Percentiles rank a stretch among this genome's conserved stretches.
Conservation (phyloP, 1,140 invertebrate genomes). For the Drosophila saltans region DNA sequence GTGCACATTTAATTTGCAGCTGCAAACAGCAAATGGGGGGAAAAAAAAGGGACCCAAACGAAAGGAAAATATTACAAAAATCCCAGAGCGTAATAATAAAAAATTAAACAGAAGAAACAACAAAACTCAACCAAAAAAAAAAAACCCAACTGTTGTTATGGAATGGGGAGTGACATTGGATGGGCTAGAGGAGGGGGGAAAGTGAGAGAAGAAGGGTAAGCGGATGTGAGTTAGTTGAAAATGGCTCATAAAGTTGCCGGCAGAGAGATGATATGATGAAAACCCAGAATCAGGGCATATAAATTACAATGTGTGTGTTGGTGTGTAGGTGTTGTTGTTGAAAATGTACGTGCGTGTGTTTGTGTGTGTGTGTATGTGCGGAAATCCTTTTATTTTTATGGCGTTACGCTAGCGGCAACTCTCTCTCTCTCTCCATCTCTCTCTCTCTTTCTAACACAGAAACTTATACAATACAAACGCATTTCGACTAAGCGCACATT, state of each 20-base stretch:
- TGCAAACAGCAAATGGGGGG: slow-evolving; percentile 21
- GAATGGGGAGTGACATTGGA: background rate
- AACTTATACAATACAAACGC: slow-evolving; percentile 19
- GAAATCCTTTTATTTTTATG: slow-evolving; percentile 60
- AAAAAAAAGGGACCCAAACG: slow-evolving; percentile 16
- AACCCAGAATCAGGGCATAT: slow-evolving; percentile 54
- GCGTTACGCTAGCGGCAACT: slow-evolving; percentile 7
- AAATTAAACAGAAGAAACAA: slow-evolving; percentile 63
- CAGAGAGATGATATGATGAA: slow-evolving; percentile 45
- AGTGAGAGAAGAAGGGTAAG: background rate
- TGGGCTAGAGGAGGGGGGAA: background rate
- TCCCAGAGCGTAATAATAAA: slow-evolving; percentile 61
- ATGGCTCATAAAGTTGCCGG: slow-evolving; percentile 57
- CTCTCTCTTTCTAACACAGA: background rate
- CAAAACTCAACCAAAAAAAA: slow-evolving; percentile 28
- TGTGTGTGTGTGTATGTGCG: slow-evolving; percentile 29
- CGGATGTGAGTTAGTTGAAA: slow-evolving; percentile 21
- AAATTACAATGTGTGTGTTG: slow-evolving; percentile 65
- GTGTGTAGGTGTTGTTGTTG: background rate
- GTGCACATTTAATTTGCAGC: slow-evolving; percentile 58
- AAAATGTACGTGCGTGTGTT: background rate
- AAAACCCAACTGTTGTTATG: slow-evolving; percentile 9
- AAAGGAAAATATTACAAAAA: slow-evolving; percentile 35
- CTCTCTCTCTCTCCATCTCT: background rate
- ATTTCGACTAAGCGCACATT: slow-evolving; percentile 65